Percentiles rank a stretch among this genome's conserved stretches.
Conservation (phyloP, 1,140 invertebrate species). For the Danaus plexippus region DNA sequence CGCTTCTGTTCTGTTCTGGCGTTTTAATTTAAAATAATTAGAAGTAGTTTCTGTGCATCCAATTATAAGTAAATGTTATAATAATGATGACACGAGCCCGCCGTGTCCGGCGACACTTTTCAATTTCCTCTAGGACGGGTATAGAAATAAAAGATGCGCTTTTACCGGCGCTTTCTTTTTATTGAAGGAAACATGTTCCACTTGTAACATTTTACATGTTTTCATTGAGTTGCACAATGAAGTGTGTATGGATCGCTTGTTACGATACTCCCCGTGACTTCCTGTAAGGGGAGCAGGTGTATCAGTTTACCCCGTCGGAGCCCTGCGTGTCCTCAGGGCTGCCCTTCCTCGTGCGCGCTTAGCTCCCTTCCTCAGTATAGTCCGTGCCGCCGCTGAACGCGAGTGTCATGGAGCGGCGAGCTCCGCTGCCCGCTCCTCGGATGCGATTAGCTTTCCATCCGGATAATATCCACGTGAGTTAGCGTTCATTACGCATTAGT, state of each 20-base stretch:
- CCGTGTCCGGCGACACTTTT: slow-evolving; percentile 40
- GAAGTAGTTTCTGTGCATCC: too few relatives aligned
- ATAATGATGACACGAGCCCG: slow-evolving; percentile 1
- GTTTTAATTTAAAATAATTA: too few relatives aligned
- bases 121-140: slow-evolving; percentile 35
- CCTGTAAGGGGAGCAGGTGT: slow-evolving; percentile 33
- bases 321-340: slow-evolving; percentile 28
- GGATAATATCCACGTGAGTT: slow-evolving; percentile 62
- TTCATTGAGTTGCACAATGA: neutral
- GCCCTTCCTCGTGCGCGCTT: slow-evolving; percentile 13
- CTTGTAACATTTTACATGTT: neutral
- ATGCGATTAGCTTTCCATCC: slow-evolving; percentile 54
- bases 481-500: slow-evolving; percentile 12
- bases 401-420: slow-evolving; percentile 44
- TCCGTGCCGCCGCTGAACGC: slow-evolving; percentile 25
- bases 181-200: neutral
- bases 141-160: slow-evolving; percentile 30
- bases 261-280: slow-evolving; percentile 14
- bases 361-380: slow-evolving; percentile 17
- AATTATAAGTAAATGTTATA: too few relatives aligned
- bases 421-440: slow-evolving; percentile 48
- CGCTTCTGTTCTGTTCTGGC: too few relatives aligned
- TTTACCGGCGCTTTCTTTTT: slow-evolving; percentile 47
- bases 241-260: slow-evolving; percentile 1
- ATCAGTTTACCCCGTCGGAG: slow-evolving; percentile 34